Evolutionary conservation across 2,888 invertebrate species (phyloP), one percentile per base, ranked within the genome.

Genomic region (Drosophila percnosoma): DNA sequence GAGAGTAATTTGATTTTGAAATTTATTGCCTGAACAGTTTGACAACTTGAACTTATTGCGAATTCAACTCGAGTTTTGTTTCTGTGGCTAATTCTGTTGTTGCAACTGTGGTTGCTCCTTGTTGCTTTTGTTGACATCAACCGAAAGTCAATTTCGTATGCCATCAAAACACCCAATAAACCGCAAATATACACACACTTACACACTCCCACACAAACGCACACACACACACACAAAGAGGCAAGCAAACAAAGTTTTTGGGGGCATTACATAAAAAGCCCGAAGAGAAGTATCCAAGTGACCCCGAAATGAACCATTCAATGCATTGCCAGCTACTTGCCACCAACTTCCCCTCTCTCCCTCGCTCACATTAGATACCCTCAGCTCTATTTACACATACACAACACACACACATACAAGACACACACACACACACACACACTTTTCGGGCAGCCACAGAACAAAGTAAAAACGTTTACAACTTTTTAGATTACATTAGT

Each of bases 401-500:
- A 53, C 34, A 34, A 57, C 52, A 34, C 49, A 42, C 53, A 34
- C 58, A 60, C 38, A 52, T 29, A 59, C 29, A 52, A 27, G 2
- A 29, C 24, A 33, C n/a, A 36, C 55, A 8, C 33, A 34, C 42
- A 15, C 27, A n/a, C 27, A 40, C 49, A 29, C n/a, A 18, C 33
- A 53, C 57, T 42, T 52, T n/a, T n/a, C 78, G 84, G 83, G 76
- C 80, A 76, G 69, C 86, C 88, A 70, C 79, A 84, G 57, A 87
- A 79, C 83, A 87, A 81, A 83, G 83, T 84, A 83, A 83, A 89
- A 86, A 81, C 89, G 88, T 78, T 90, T 90, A 90, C 90, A 89
- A 89, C 89, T 89, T 89, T 87, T 89, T 89, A 90, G 91, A 91
- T 92, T 91, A 92, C 91, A 92, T 91, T 92, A 91, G 91, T 92